Evolutionary conservation across 37 sponge, comb jelly and placozoan species (phyloP), one percentile per base, ranked within the genome.

Genomic region (Eunapius fragilis): DNA sequence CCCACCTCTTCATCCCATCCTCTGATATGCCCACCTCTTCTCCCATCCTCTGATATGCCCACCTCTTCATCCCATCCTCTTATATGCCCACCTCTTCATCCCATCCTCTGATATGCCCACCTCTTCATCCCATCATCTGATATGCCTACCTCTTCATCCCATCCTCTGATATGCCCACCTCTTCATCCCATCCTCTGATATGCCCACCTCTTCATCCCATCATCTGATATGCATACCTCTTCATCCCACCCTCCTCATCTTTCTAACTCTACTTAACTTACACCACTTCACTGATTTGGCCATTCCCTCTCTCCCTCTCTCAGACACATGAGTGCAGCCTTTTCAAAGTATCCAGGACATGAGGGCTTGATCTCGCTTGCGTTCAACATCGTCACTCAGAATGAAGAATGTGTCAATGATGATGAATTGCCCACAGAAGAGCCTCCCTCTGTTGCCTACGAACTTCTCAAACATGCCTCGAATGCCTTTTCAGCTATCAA

Each of bases 391-490:
- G 58, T 58, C 58, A 58, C 58, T 58, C 58, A 17, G 17, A 58
- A 58, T 58, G n/a, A 76, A 7, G 76, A 5, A n/a, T 24, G 17
- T 34, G 36, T 13, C 76, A 75, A 75, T 2, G 30, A 31, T 5
- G 75, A 34, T 4, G 3, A 34, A 35, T n/a, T n/a, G n/a, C 23
- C 75, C 32, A 6, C 33, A 35, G 35, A 35, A 31, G 76, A 76
- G 36, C n/a, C 38, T 37, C 76, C 26, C 4, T 45, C 76, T 35
- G 25, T 7, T 25, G 45, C 35, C 19, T 33, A 11, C 14, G n/a
- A 76, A 37, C 71, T 88, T 25, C 88, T 82, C 19, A 76, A 30
- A 36, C 69, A 77, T 32, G 70, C 83, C 31, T 36, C 82, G 36
- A 68, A 49, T 25, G 76, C 83, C 11, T 77, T 88, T 45, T 75